phyloP scores from a whole-genome alignment of 2,797 vertebrate genomes.

The Rhadinocentrus ornatus region DNA sequence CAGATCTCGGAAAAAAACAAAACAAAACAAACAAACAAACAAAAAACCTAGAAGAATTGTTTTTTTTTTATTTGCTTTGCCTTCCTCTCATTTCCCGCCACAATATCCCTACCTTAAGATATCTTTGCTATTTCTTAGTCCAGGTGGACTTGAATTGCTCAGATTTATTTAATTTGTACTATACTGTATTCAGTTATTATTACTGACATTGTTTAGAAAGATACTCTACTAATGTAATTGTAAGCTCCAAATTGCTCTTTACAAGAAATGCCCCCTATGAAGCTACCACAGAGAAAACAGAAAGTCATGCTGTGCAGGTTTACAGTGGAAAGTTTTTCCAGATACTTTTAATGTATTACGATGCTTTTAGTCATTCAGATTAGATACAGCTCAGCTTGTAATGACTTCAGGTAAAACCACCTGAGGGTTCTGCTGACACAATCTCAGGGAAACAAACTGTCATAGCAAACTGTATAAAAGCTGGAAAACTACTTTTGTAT shows the following conservation, averaged over 20 bases:
- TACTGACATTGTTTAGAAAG: constrained; percentile 1
- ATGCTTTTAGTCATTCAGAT: background rate
- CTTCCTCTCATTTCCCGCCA: background rate
- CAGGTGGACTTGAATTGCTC: background rate
- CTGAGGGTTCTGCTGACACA: background rate
- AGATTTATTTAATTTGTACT: constrained; percentile 6
- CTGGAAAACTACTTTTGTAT: background rate
- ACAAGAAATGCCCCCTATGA: constrained; percentile 2
- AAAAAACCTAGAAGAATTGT: background rate
- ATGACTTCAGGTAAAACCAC: background rate
- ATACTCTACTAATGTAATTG: background rate
- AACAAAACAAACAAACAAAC: too few relatives aligned
- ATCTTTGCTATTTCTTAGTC: background rate
- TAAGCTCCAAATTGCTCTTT: background rate
- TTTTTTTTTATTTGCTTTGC: constrained; percentile 12
- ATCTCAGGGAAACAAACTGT: too few relatives aligned
- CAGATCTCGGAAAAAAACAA: background rate
- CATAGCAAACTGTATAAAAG: background rate
- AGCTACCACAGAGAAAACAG: background rate
- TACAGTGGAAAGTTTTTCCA: background rate
- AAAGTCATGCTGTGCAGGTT: background rate
- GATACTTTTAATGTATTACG: background rate
- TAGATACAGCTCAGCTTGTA: background rate
- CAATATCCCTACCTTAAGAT: background rate
- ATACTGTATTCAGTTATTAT: background rate